Evolutionary conservation across 1,140 invertebrate genomes (phyloP), one percentile per base, ranked within the genome.

Genomic region (Sipha flava): DNA sequence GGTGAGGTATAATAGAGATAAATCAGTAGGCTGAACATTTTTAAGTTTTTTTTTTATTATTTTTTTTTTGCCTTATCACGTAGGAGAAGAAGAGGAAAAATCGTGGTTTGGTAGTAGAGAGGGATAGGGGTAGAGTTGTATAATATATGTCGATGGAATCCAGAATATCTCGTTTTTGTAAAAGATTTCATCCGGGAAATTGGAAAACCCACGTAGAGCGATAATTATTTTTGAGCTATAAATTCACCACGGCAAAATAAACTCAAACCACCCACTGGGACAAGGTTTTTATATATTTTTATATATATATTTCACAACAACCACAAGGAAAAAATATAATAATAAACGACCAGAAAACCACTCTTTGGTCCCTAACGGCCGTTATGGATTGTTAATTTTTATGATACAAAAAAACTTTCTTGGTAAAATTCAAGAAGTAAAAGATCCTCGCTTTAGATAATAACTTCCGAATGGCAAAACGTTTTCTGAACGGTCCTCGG

Each of bases 301-400:
- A 47, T 70, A 40, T 10, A 10, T 6, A 45, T 47, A 52, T 43
- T 40, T 59, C 16, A 5, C 12, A 43, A 43, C 21, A 10, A 77
- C 52, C 34, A 77, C 6, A 59, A 12, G 12, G 52, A 43, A 77
- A 77, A 52, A 59, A 57, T 23, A 57, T 59, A 57, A 77, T 77
- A 77, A 77, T 59, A 59, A 59, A 77, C 73, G 31, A 77, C 52
- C 73, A 59, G 73, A 54, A 52, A 57, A 77, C 49, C 73, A 37
- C 37, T 77, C 16, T 6, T 73, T 54, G 34, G 47, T 73, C 29
- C 18, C n/a, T n/a, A 40, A 77, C 45, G 31, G 34, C 73, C 52
- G 73, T 59, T 77, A 77, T 77, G 73, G 73, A 59, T 77, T 77
- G 73, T 77, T 77, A 77, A 77, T 77, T 77, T 77, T 57, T 77